Evolutionary conservation across 2,113 vertebrate genomes (phyloP), one percentile per base, ranked within the genome.

Genomic region (Campylomormyrus tamandua): DNA sequence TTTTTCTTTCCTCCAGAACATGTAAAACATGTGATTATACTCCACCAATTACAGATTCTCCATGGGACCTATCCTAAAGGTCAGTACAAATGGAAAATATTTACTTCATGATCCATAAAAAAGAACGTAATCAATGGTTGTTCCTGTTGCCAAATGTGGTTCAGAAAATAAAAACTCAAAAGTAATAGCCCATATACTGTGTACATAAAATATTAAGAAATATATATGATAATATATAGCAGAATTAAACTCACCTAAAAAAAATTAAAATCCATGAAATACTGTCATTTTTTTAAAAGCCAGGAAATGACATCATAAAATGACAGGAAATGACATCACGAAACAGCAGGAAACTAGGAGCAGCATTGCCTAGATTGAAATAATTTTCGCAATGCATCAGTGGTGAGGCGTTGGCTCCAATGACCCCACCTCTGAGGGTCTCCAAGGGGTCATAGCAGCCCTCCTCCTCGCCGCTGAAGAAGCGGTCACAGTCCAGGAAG

Each of bases 401-500:
- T 27, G n/a, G 10, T 66, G 62, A 66, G 62, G 62, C 9, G 5
- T 27, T 66, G 62, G 62, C 8, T 46, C 58, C 2, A 15, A 19
- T 19, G n/a, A 39, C 50, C 1, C 89, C 93, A 98, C 98, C 97
- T 95, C 93, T 95, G 83, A 99, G 93, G 56, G 93, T 95, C 56
- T 94, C 96, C 92, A 99, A 91, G 0, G 98, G 98, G 91, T 99
- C 96, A 1, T 96, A 97, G 93, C 98, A 99, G 15, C 97, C 97
- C 87, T 99, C 98, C 0, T 96, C 93, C 0, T 96, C 95, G 0
- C 94, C 92, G 0, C 95, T 96, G 0, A 99, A 99, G 93, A 99
- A 99, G 70, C 94, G 97, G 80, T 97, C 95, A 0, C 98, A 99
- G 92, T 99, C 98, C 6, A 99, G 94, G 92, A 99, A 99, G 92